Evolutionary conservation across 2,888 invertebrate species (phyloP).

Genomic region (Siphonodentalium dalli): DNA sequence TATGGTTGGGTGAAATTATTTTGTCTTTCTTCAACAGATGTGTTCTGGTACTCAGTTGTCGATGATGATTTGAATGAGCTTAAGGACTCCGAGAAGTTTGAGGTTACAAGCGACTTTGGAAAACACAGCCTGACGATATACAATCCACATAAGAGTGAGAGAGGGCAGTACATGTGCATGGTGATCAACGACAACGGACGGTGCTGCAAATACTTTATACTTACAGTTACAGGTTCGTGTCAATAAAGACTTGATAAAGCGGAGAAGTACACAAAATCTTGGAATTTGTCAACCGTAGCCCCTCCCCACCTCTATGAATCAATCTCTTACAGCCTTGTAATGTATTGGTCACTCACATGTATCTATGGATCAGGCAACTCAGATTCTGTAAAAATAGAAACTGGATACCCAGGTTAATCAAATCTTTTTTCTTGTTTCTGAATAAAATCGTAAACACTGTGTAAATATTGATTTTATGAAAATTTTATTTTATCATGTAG

Average conservation of each 20-base stretch:
- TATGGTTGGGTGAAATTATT: too few relatives aligned
- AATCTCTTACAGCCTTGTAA: too few relatives aligned
- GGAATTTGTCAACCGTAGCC: too few relatives aligned
- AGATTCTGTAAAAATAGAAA: too few relatives aligned
- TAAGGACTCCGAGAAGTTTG: conserved; percentile 56
- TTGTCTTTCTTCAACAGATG: conserved; percentile 42
- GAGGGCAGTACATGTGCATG: conserved; percentile 58
- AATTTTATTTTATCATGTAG: too few relatives aligned
- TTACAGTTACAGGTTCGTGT: conserved; percentile 54
- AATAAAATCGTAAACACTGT: too few relatives aligned
- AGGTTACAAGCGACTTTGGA: conserved; percentile 41
- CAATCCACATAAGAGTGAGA: conserved; percentile 38
- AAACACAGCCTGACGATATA: conserved; percentile 47
- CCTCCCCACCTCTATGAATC: too few relatives aligned
- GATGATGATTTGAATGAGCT: conserved; percentile 48
- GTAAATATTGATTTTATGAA: too few relatives aligned
- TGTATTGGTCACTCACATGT: too few relatives aligned
- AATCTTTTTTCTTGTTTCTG: too few relatives aligned
- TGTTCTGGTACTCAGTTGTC: conserved; percentile 59
- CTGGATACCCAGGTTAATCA: too few relatives aligned
- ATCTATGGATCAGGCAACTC: too few relatives aligned
- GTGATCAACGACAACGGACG: conserved; percentile 52
- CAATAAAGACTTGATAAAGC: neutral
- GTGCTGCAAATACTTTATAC: conserved; percentile 51
- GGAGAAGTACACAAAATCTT: neutral